Percentiles rank a stretch among this genome's conserved stretches.
Conservation (phyloP, 2,888 invertebrate species). For the Apamea monoglypha region DNA sequence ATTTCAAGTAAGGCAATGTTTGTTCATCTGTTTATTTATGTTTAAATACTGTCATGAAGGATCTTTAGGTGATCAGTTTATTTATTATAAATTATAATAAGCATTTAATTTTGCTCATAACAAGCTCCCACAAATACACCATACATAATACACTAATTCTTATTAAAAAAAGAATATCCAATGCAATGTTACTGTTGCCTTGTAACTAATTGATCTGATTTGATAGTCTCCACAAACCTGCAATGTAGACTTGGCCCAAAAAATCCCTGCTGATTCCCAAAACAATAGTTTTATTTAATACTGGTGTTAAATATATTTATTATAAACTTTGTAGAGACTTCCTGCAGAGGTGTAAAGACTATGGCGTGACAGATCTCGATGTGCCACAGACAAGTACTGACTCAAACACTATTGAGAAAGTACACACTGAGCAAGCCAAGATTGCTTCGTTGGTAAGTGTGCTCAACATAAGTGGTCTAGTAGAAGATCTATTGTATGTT, state of each 20-base stretch:
- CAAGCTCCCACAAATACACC: background rate
- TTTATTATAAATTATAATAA: background rate
- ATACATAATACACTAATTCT: too few relatives aligned
- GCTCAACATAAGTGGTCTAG: background rate
- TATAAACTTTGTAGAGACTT: constrained; percentile 92
- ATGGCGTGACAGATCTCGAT: constrained; percentile 92
- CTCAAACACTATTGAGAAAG: constrained; percentile 60
- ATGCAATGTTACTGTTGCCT: background rate
- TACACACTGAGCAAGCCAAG: constrained; percentile 82
- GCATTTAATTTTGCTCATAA: background rate
- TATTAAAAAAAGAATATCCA: background rate
- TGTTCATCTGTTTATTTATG: background rate
- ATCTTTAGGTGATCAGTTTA: background rate
- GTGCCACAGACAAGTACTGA: constrained; percentile 75
- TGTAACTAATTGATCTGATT: background rate
- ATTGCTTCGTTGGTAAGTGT: constrained; percentile 82
- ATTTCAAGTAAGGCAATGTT: constrained; percentile 90
- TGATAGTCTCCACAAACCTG: background rate
- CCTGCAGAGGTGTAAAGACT: constrained; percentile 94
- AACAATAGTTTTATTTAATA: background rate
- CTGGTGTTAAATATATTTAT: background rate
- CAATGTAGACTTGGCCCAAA: background rate
- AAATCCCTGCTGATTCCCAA: background rate
- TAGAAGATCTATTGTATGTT: too few relatives aligned
- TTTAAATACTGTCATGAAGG: background rate